Evolutionary conservation across 1,140 invertebrate species (phyloP), one percentile per base, ranked within the genome.

Genomic region (Drosophila saltans): DNA sequence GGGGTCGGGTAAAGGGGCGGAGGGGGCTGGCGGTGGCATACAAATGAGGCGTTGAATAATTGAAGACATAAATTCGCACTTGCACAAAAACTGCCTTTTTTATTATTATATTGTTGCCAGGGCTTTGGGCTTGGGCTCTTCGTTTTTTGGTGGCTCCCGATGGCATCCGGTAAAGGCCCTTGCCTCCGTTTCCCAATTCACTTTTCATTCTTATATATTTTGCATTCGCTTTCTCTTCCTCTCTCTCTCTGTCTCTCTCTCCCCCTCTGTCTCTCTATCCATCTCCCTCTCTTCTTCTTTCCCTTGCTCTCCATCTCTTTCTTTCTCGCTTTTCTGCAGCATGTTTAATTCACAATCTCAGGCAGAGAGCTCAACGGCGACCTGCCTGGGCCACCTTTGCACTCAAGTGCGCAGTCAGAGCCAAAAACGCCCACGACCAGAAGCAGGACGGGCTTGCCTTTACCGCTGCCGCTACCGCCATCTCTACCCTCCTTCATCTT

Each of bases 21-120:
- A 5, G 41, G 16, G 16, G 16, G 16, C 16, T 30, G 60, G 28
- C 65, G 79, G 66, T 75, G 71, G 75, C 74, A 89, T 80, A 78
- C 81, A 88, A 88, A 88, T 88, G 84, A 88, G 80, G 84, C 80
- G 84, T 88, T 88, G 84, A 88, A 88, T 88, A 88, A 88, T 88
- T 88, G 85, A 88, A 88, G 84, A 88, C 84, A 89, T 88, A 90
- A 88, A 89, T 88, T 88, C 84, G 85, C 85, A 88, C 84, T 89
- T 88, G 84, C 80, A 75, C 68, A 75, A 71, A 75, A 79, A 81
- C 63, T 45, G 66, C 48, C 28, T 39, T 73, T 75, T 86, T 83
- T 77, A 81, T 78, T 82, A 66, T 79, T 69, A 75, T 76, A 72
- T 72, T 70, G 61, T 69, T 59, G 59, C 45, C 68, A 67, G 40